Percentiles rank a stretch among this genome's conserved stretches.
phyloP scores from a whole-genome alignment of 2,888 invertebrate species.

The Drosophila pseudotalamancana region DNA sequence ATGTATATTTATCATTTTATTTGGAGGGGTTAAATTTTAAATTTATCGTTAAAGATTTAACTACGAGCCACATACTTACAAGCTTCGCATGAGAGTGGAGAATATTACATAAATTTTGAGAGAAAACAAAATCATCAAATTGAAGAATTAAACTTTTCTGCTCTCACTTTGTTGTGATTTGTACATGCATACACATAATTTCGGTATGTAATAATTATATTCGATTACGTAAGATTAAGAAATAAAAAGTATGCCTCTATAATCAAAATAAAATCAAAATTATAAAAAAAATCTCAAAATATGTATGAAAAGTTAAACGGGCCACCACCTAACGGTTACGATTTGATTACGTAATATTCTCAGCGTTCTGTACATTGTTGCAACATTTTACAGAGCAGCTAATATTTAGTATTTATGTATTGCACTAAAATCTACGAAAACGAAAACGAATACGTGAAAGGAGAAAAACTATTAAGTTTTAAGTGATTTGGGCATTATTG shows the following conservation, averaged over 20 bases:
- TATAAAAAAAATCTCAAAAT: conserved; percentile 11
- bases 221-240: conserved; percentile 9
- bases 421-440: conserved; percentile 47
- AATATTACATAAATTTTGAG: neutral
- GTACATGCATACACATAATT: conserved; percentile 24
- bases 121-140: conserved; percentile 1
- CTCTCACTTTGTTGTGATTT: conserved; percentile 30
- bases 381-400: conserved; percentile 77
- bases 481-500: conserved; percentile 41
- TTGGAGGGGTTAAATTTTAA: neutral
- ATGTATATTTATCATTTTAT: no score
- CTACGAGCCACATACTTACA: conserved; percentile 5
- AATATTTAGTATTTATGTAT: conserved; percentile 64
- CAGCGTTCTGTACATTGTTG: conserved; percentile 50
- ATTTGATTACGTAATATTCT: conserved; percentile 33
- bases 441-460: no score
- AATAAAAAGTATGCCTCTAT: conserved; percentile 3
- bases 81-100: neutral
- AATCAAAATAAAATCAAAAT: conserved; percentile 15
- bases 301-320: conserved; percentile 40
- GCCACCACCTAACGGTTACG: conserved; percentile 68
- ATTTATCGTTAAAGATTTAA: neutral
- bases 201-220: conserved; percentile 17
- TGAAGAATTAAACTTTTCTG: conserved; percentile 31
- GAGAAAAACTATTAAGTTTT: conserved; percentile 24